Conservation (phyloP, 2,888 invertebrate species). For the Drosophila putrida region DNA sequence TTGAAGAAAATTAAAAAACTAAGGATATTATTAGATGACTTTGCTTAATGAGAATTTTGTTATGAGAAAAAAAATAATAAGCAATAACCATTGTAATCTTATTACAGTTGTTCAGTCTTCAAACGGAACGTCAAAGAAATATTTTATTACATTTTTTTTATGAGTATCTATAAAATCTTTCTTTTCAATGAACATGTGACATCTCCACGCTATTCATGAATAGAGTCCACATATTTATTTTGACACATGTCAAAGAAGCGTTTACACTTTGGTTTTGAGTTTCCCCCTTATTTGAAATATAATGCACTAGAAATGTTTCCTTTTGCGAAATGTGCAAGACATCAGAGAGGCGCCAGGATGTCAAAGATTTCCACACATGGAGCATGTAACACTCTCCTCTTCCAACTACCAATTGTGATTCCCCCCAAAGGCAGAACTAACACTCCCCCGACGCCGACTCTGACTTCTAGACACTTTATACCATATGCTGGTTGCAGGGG, state of each 20-base stretch:
- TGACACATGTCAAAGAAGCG: constrained; percentile 66
- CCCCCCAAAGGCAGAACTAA: constrained; percentile 2
- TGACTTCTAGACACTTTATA: constrained; percentile 18
- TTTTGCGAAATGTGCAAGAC: constrained; percentile 53
- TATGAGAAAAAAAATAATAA: no score
- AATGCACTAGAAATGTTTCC: constrained; percentile 28
- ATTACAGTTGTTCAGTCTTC: no score
- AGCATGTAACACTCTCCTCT: constrained; percentile 10
- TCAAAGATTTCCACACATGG: constrained; percentile 7
- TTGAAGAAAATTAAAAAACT: no score
- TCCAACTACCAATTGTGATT: background rate
- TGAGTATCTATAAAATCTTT: constrained; percentile 6
- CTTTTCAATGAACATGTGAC: background rate
- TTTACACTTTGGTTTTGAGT: constrained; percentile 53
- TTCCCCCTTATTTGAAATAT: constrained; percentile 21
- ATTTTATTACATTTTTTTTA: constrained; percentile 4
- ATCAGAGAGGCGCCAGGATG: constrained; percentile 63
- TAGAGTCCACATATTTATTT: constrained; percentile 1
- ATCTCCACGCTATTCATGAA: background rate
- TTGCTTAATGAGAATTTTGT: no score
- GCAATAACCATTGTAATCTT: no score
- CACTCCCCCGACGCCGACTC: constrained; percentile 15
- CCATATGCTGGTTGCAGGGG: constrained; percentile 50
- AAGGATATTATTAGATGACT: no score
- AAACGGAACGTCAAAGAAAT: no score